Evolutionary conservation across 1,140 invertebrate species (phyloP), one percentile per base, ranked within the genome.

Genomic region (Drosophila takahashii): DNA sequence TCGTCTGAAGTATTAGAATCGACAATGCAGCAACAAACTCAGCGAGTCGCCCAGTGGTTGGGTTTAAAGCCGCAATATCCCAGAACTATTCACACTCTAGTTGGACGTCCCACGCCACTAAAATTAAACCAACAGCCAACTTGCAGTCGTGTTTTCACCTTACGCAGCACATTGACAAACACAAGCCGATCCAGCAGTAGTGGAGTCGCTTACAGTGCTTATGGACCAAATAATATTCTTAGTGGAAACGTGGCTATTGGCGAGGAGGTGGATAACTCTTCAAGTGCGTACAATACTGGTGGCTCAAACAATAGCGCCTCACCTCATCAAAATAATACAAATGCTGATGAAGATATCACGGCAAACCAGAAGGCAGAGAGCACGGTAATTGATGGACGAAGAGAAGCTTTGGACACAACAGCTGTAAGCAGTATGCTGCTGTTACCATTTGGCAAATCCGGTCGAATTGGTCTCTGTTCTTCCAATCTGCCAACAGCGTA

Each of bases 261-360:
- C 11, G 94, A 94, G 62, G 95, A 95, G 45, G 93, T 95, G 51
- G 94, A 93, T 41, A 93, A 95, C 65, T 95, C 94, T 18, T 95
- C 95, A 26, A 96, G 95, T 92, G 96, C 96, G 51, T 96, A 96
- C 81, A 97, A 96, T 76, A 96, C 96, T 1, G 96, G 95, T 2
- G 96, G 96, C 66, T 95, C 95, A 2, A 96, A 95, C 76, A 95
- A 96, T 57, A 96, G 95, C 77, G 96, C 76, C 10, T 75, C 95
- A 58, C 95, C 95, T 4, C 92, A 67, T 11, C 73, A 80, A 52
- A 77, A 64, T 44, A 29, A 34, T 10, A 34, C 18, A 13, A 81
- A 47, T 51, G 3, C 47, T n/a, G 60, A 65, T n/a, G 67, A 66
- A 7, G 79, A 62, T 15, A 64, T 18, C 39, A 37, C 50, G 27